These are phyloP conservation scores for Catalaphyllia jardinei DNA, from an alignment of 64 coral and sea anemone genomes.

Conservation along the genomic window DNA sequence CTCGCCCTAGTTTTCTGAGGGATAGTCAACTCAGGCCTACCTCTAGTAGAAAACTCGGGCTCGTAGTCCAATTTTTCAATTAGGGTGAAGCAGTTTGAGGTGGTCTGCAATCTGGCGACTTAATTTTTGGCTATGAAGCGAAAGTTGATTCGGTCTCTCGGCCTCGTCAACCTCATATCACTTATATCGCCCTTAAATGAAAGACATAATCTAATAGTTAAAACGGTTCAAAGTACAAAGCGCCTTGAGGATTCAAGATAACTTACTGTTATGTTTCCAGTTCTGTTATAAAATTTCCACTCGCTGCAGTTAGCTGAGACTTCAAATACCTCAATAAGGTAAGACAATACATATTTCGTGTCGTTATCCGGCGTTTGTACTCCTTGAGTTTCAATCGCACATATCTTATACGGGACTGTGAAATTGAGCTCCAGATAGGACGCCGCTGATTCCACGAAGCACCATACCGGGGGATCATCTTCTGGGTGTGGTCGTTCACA, in stretches of 20 bases:
- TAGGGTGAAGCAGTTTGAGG: too few relatives aligned
- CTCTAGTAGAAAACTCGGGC: too few relatives aligned
- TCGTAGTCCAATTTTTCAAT: too few relatives aligned
- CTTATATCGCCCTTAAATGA: too few relatives aligned
- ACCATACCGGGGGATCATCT: background rate
- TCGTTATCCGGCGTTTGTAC: background rate
- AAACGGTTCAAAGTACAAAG: background rate
- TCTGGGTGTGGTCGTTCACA: background rate
- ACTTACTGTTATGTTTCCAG: constrained; percentile 6
- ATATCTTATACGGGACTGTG: background rate
- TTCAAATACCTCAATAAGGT: background rate
- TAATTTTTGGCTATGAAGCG: too few relatives aligned
- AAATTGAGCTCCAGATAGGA: constrained; percentile 15
- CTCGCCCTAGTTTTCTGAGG: too few relatives aligned
- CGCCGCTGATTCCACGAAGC: background rate
- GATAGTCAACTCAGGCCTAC: too few relatives aligned
- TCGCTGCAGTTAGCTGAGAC: background rate
- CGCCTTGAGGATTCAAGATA: background rate
- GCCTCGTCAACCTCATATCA: too few relatives aligned
- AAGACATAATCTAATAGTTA: too few relatives aligned
- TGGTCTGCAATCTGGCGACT: too few relatives aligned
- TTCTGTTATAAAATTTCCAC: background rate
- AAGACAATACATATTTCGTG: background rate
- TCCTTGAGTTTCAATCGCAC: constrained; percentile 17
- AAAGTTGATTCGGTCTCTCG: too few relatives aligned